Evolutionary conservation across 1,140 invertebrate genomes (phyloP), one percentile per base, ranked within the genome.

Genomic region (Ostrea edulis): DNA sequence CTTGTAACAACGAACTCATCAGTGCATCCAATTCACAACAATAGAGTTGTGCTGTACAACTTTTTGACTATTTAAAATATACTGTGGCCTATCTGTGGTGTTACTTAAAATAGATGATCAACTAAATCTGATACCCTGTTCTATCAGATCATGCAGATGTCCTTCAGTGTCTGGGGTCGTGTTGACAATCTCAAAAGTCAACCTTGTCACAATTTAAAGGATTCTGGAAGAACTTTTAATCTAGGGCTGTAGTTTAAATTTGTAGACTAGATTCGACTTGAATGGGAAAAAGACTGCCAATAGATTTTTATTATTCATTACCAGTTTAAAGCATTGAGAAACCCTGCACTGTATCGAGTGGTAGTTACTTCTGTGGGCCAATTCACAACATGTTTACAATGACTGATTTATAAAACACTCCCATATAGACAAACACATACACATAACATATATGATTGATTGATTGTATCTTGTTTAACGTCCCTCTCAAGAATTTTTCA

Each of bases 91-190:
- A 25, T 25, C 35, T 29, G 25, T 25, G 29, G 25, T 77, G 68
- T 77, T 77, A 62, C 55, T 35, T 35, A 29, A 77, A 11, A 77
- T 77, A 77, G 25, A 14, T 35, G 25, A 14, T 77, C 68, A 29
- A 29, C 29, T 77, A 14, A 77, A 25, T 29, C 14, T 25, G 29
- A 77, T 35, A 17, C 11, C 25, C 12, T 29, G 12, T 12, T 35
- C 12, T 77, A 35, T 77, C 68, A 29, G n/a, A n/a, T n/a, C n/a
- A n/a, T n/a, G n/a, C n/a, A n/a, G 68, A 77, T 77, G 68, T 77
- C 68, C 68, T 77, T 77, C 68, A 14, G 2, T 77, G 68, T 35
- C 68, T 35, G 22, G 68, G 35, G 22, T 12, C 17, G 25, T 77
- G 8, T 77, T 77, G 25, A 77, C 14, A 77, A 11, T 62, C 55